These are phyloP conservation scores for Psix sp. DNA, from an alignment of 1,140 invertebrate species.

Conservation along the genomic window DNA sequence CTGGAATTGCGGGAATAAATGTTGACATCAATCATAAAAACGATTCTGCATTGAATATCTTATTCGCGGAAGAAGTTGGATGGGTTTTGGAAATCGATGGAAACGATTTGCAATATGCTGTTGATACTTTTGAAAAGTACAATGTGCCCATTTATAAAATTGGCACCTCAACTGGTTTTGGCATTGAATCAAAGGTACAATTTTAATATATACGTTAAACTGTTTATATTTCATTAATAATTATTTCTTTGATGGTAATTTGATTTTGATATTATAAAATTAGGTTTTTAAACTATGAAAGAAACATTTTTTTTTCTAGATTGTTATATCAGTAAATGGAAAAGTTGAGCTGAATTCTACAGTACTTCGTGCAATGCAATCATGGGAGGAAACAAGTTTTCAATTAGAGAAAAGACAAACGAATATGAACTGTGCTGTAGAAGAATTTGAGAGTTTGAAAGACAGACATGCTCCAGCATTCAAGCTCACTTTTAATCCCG, in stretches of 20 bases:
- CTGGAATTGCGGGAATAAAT: conserved; percentile 88
- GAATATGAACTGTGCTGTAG: conserved; percentile 85
- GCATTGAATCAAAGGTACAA: conserved; percentile 81
- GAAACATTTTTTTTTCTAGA: conserved; percentile 68
- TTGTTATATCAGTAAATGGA: conserved; percentile 80
- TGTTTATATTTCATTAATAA: no score
- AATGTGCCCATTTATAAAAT: conserved; percentile 84
- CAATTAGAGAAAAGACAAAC: conserved; percentile 90
- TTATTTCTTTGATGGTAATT: neutral
- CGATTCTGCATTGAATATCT: conserved; percentile 80
- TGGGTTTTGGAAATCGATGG: conserved; percentile 90
- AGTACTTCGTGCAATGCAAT: conserved; percentile 83
- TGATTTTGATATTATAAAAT: neutral
- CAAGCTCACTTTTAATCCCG: conserved; percentile 84
- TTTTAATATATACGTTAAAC: no score
- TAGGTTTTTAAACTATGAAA: neutral
- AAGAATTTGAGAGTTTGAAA: conserved; percentile 83
- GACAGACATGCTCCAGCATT: conserved; percentile 81
- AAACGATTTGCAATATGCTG: conserved; percentile 79
- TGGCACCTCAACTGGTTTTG: conserved; percentile 82
- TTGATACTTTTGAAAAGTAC: conserved; percentile 79
- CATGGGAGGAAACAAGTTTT: conserved; percentile 98
- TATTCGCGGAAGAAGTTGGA: conserved; percentile 95
- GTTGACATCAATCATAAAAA: conserved; percentile 81
- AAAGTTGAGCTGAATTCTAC: conserved; percentile 80